These are phyloP conservation scores for Bubo blakistoni DNA, from an alignment of 2,113 vertebrate genomes.

Conservation along the genomic window DNA sequence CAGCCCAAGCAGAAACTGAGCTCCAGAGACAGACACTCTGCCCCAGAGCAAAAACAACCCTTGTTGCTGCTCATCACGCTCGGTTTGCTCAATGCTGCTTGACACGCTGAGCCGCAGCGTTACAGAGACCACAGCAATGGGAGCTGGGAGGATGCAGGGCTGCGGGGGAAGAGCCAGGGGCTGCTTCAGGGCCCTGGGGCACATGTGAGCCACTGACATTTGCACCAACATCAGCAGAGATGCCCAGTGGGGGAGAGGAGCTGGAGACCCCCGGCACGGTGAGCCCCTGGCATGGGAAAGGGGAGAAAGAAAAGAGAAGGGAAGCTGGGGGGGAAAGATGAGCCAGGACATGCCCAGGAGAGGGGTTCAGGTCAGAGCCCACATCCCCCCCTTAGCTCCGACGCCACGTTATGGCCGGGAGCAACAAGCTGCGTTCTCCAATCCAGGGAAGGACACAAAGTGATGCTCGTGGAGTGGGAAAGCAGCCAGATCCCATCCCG, in stretches of 20 bases:
- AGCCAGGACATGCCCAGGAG: not conserved
- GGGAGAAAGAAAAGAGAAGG: not conserved
- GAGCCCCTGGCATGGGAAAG: not conserved
- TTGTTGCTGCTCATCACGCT: not conserved
- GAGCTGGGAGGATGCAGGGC: not conserved
- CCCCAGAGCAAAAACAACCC: not conserved
- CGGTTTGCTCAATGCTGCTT: not conserved
- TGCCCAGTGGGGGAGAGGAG: not conserved
- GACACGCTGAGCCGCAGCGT: accelerated
- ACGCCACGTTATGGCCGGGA: accelerated
- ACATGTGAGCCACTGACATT: accelerated
- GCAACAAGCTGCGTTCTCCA: not conserved
- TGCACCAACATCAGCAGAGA: not conserved
- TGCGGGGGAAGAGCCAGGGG: not conserved
- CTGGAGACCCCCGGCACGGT: accelerated
- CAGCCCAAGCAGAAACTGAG: not conserved
- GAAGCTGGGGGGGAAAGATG: not conserved
- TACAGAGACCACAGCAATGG: accelerated
- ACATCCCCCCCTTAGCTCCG: not conserved
- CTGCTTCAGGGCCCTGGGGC: not conserved
- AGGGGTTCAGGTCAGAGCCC: not conserved
- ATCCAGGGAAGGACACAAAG: not conserved
- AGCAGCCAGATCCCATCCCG: not conserved
- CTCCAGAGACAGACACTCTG: not conserved
- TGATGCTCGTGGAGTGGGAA: accelerated